Percentiles rank a stretch among this genome's conserved stretches.
Evolutionary conservation across 2,888 invertebrate genomes (phyloP).

Genomic region (Ceraclea dissimilis): DNA sequence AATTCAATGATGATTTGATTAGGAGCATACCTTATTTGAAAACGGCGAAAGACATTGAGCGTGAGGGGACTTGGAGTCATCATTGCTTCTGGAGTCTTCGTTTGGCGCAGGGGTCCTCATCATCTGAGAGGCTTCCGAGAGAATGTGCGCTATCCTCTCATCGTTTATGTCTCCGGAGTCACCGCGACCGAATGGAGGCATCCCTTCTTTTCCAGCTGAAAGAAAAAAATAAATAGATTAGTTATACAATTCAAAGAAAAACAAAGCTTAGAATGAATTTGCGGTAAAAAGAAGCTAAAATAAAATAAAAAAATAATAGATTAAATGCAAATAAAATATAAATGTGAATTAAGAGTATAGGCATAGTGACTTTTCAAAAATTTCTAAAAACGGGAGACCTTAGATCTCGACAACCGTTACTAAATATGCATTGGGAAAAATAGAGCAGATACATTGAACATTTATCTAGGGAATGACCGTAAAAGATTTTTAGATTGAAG

Average conservation of each 20-base stretch:
- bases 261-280: background rate
- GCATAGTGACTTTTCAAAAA: no score
- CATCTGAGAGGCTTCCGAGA: slow-evolving; percentile 85
- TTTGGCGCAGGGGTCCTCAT: slow-evolving; percentile 60
- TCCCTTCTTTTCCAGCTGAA: slow-evolving; percentile 71
- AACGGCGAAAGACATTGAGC: slow-evolving; percentile 77
- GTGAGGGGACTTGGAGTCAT: slow-evolving; percentile 71
- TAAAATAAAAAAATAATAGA: slow-evolving; percentile 3
- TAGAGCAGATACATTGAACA: no score
- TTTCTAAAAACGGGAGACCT: no score
- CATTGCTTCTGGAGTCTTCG: slow-evolving; percentile 64
- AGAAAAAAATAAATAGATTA: background rate
- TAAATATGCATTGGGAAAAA: no score
- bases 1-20: no score
- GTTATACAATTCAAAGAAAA: no score
- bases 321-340: no score
- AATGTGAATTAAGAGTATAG: no score
- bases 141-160: slow-evolving; percentile 87
- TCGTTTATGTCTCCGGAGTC: slow-evolving; percentile 75
- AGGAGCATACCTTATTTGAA: slow-evolving; percentile 53
- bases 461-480: no score
- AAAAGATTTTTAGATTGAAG: no score
- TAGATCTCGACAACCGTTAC: no score
- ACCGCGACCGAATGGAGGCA: slow-evolving; percentile 69
- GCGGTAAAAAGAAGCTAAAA: background rate